phyloP scores from a whole-genome alignment of 2,113 vertebrate species.

The Gymnocephalus cernua region DNA sequence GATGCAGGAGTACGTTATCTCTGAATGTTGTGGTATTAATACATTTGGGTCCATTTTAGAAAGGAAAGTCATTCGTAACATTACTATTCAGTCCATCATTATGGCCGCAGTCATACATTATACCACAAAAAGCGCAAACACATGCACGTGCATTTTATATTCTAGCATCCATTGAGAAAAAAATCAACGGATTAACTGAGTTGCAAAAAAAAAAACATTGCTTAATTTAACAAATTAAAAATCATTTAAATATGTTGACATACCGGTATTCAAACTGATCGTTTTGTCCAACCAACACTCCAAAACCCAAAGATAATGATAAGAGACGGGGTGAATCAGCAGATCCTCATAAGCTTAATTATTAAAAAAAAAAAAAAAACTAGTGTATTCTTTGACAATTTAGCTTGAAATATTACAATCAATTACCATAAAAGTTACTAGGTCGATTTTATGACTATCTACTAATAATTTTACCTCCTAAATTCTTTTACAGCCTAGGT shows the following conservation, averaged over 20 bases:
- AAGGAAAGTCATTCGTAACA: neutral
- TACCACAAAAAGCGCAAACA: too few relatives aligned
- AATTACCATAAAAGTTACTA: too few relatives aligned
- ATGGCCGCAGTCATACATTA: neutral
- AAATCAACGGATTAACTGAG: neutral
- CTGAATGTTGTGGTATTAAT: too few relatives aligned
- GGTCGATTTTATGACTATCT: neutral
- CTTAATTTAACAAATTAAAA: neutral
- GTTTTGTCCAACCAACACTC: neutral
- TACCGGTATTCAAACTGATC: neutral
- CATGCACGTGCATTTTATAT: neutral
- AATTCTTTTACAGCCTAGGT: too few relatives aligned
- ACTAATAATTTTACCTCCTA: neutral
- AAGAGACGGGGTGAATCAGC: neutral
- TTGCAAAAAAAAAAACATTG: neutral
- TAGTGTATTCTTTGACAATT: neutral
- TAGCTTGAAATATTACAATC: neutral
- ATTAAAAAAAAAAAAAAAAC: neutral
- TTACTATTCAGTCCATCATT: too few relatives aligned
- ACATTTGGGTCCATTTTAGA: neutral
- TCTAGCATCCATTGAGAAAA: neutral
- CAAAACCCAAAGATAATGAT: neutral
- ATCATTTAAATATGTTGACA: neutral
- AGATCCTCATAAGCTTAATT: neutral
- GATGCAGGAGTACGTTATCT: neutral